These are phyloP conservation scores for Lepus timidus DNA, from an alignment of 2,113 vertebrate species.

Conservation along the genomic window DNA sequence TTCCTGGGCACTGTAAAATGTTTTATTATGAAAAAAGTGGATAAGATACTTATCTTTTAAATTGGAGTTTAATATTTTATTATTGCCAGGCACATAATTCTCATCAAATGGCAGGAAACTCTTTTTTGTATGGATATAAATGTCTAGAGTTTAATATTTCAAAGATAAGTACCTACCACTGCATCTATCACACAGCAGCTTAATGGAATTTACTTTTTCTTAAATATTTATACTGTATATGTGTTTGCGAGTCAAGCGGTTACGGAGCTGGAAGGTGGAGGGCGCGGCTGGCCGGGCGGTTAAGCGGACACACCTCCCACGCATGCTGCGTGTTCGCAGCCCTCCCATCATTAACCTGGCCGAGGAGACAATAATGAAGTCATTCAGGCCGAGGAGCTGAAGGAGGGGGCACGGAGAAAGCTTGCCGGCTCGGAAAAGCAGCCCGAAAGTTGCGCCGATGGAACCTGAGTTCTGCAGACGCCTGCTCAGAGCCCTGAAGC, in stretches of 20 bases:
- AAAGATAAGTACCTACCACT: constrained; percentile 91
- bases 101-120: constrained; percentile 93
- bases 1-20: constrained; percentile 89
- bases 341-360: constrained; percentile 56
- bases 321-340: constrained; percentile 56
- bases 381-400: not conserved
- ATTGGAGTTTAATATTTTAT: constrained; percentile 97
- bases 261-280: constrained; percentile 77
- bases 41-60: constrained; percentile 95
- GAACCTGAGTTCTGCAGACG: constrained; percentile 65
- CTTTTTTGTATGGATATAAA: constrained; percentile 93
- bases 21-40: constrained; percentile 94
- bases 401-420: constrained; percentile 26
- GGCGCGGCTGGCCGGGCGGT: constrained; percentile 66
- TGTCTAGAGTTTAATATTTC: constrained; percentile 93
- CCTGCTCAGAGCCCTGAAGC: constrained; percentile 84
- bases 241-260: constrained; percentile 88
- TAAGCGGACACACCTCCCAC: constrained; percentile 8
- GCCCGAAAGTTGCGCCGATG: constrained; percentile 76
- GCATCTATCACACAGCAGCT: constrained; percentile 89
- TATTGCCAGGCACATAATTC: constrained; percentile 93
- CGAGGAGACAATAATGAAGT: not conserved
- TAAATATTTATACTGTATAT: constrained; percentile 92
- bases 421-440: not conserved
- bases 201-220: constrained; percentile 93